Conservation (phyloP, 2,888 invertebrate genomes). For the Pantelozetes paolii region DNA sequence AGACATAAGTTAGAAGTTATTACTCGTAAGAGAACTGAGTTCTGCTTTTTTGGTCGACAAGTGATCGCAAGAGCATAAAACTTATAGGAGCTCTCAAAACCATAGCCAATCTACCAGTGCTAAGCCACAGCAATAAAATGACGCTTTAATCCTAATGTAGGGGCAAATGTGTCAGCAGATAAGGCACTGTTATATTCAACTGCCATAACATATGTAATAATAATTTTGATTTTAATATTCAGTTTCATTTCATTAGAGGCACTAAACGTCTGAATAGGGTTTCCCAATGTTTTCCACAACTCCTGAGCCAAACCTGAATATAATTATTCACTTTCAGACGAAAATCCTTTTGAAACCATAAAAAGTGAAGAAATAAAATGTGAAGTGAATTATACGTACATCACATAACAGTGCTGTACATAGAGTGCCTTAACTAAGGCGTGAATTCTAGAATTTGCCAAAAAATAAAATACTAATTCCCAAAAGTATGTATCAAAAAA, state of each 20-base stretch:
- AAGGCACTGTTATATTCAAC: neutral
- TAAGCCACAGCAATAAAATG: conserved; percentile 24
- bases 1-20: conserved; percentile 11
- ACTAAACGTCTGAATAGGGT: neutral
- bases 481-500: neutral
- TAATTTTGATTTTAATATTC: conserved; percentile 12
- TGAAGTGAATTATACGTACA: too few species aligned
- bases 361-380: too few species aligned
- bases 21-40: neutral
- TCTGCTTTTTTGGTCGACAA: neutral
- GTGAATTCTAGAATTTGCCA: too few species aligned
- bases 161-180: conserved; percentile 22
- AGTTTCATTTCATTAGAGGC: neutral
- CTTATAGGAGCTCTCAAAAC: neutral
- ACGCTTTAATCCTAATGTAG: conserved; percentile 26
- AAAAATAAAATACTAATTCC: neutral
- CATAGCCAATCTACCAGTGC: neutral
- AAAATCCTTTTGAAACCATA: conserved; percentile 3
- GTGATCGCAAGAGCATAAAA: conserved; percentile 16
- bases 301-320: neutral
- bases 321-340: neutral
- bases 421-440: too few species aligned
- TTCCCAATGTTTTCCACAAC: conserved; percentile 1
- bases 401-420: too few species aligned
- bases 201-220: conserved; percentile 2